Conservation (phyloP, 2,797 vertebrate species). For the Schizopygopsis malacanthus region DNA sequence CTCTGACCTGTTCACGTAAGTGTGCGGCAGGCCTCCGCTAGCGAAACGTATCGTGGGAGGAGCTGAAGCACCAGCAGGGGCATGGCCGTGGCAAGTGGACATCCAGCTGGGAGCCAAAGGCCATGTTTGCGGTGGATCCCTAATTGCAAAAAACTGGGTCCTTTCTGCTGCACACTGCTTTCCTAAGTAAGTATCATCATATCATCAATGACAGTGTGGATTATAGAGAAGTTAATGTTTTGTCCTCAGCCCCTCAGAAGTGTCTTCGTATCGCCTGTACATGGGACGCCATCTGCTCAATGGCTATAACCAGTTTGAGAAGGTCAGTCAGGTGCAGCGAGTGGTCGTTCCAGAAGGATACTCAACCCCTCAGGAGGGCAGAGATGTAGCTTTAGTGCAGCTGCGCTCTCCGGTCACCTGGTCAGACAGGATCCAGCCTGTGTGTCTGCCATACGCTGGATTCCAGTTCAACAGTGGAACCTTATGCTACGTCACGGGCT, state of each 20-base stretch:
- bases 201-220: background rate
- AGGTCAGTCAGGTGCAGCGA: slow-evolving; percentile 53
- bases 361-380: slow-evolving; percentile 72
- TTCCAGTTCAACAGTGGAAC: slow-evolving; percentile 72
- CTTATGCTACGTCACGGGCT: slow-evolving; percentile 84
- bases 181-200: slow-evolving; percentile 69
- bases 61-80: slow-evolving; percentile 60
- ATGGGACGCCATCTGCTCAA: slow-evolving; percentile 77
- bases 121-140: slow-evolving; percentile 79
- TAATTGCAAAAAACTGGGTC: slow-evolving; percentile 76
- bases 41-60: slow-evolving; percentile 79
- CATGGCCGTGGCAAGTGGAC: slow-evolving; percentile 83
- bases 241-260: slow-evolving; percentile 63
- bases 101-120: slow-evolving; percentile 66
- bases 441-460: slow-evolving; percentile 79
- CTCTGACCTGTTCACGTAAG: slow-evolving; percentile 44
- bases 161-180: slow-evolving; percentile 84
- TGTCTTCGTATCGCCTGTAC: slow-evolving; percentile 72
- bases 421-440: slow-evolving; percentile 74
- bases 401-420: slow-evolving; percentile 75
- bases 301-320: slow-evolving; percentile 64
- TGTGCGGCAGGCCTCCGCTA: slow-evolving; percentile 71
- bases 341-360: slow-evolving; percentile 77
- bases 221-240: background rate
- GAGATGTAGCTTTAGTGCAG: slow-evolving; percentile 82